Percentiles rank a stretch among this genome's conserved stretches.
Evolutionary conservation across 1,140 invertebrate genomes (phyloP).

Genomic region (Thaumatotibia leucotreta): DNA sequence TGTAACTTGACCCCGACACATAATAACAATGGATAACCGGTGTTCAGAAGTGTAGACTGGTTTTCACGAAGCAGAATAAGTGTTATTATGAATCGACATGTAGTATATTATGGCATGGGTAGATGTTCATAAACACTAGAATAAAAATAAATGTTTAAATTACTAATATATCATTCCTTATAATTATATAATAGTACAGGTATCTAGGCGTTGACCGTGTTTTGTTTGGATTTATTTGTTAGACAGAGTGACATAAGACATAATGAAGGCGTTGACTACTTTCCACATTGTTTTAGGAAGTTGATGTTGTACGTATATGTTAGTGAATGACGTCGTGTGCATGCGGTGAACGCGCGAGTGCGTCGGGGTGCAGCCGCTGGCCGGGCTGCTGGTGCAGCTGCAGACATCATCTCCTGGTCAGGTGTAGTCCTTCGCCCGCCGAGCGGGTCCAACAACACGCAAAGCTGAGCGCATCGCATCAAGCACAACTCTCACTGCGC

Average conservation of each 20-base stretch:
- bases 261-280: neutral
- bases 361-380: neutral
- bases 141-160: too few relatives aligned
- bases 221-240: too few relatives aligned
- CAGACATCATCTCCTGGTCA: constrained; percentile 33
- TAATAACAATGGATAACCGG: neutral
- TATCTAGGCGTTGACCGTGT: too few relatives aligned
- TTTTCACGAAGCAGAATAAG: too few relatives aligned
- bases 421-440: constrained; percentile 5
- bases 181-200: too few relatives aligned
- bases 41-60: neutral
- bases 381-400: neutral
- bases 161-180: too few relatives aligned
- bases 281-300: neutral
- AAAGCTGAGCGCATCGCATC: constrained; percentile 19
- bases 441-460: constrained; percentile 35
- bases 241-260: too few relatives aligned
- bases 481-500: constrained; percentile 69
- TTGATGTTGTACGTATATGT: neutral
- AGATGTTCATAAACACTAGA: too few relatives aligned
- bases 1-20: neutral
- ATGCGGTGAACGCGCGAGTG: neutral
- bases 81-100: too few relatives aligned
- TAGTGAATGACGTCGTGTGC: constrained; percentile 9
- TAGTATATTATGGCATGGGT: too few relatives aligned